Base-by-base conservation (phyloP, 1,140 invertebrate genomes). In the Aradophagus sp. region DNA sequence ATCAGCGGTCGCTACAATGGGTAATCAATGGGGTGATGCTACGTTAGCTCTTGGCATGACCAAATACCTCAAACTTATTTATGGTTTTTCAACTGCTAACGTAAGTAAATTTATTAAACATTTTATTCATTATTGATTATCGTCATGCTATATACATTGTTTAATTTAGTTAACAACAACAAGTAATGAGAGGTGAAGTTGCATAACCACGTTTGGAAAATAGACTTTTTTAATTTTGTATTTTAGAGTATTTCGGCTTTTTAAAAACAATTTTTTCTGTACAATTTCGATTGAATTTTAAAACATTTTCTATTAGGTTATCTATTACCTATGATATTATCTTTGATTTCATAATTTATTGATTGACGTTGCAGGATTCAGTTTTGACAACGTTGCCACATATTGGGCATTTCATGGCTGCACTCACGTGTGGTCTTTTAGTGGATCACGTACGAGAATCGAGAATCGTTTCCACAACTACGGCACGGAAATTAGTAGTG, bases 1-100 rank as follows among this genome's bases (percentile, higher is more conserved):
- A 44, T 89, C 88, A 20, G 88, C 87, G 2, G 84, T 89, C 1
- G 88, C 88, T 2, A 88, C 87, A 1, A 85, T 89, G 79, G 88
- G 88, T 0, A 88, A 88, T 63, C 88, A 89, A 80, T 89, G 88
- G 88, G 88, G 88, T 5, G 88, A 89, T 62, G 87, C 87, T 5
- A 89, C 88, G 1, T 77, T 89, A 2, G 86, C 88, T 56, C 81
- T 88, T 15, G 88, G 88, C 5, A 88, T 88, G 74, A 89, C 87
- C 1, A 89, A 89, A 62, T 89, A 89, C 42, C 77, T 89, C 0
- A 89, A 89, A 75, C 78, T 89, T 7, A 88, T 89, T 32, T 89
- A 89, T 47, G 88, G 88, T 29, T 89, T 87, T 62, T 88, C 87
- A 0, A 88, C 88, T 13, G 87, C 87, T 58, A 88, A 88, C 47